Base-by-base conservation (phyloP, 2,113 vertebrate species). In the Pyxicephalus adspersus region DNA sequence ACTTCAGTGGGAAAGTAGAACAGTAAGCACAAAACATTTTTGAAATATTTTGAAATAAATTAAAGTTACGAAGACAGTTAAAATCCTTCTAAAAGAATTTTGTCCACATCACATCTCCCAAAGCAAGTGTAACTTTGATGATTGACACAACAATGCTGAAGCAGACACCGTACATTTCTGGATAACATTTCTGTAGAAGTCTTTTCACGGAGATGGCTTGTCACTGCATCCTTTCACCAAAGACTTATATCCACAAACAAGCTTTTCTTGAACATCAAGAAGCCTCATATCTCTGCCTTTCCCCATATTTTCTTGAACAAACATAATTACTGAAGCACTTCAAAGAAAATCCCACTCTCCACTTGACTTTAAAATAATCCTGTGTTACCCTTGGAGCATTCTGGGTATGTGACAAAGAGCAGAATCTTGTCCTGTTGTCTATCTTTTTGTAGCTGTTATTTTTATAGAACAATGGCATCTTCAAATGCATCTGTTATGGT, bases 241-340 rank as follows among this genome's bases (percentile, higher is more conserved):
- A 82, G 80, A 82, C 80, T 82, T 82, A 82, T 82, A 82, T 82
- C 80, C 80, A 82, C 80, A 82, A 82, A 82, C 70, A 82, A 82
- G 79, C 71, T 82, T 82, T 82, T 82, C 80, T 82, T 82, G 60
- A 82, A 82, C 80, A 75, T 82, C 80, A 82, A 82, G 79, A 72
- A 82, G 71, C 80, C 80, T 75, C 66, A 82, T 82, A 81, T 82
- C 80, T 82, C 63, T 82, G 80, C 80, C 80, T 75, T 81, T 82
- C 50, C 71, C 80, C 60, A 75, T 66, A 82, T 82, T 82, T 82
- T 82, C 67, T 52, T 31, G 74, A 34, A 38, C 67, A 55, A 54
- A 52, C 3, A 52, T 58, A 65, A 38, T 77, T 68, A 73, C 34
- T 38, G 52, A 4, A 22, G 74, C 0, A 8, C 65, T 52, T 74